Evolutionary conservation across 1,140 invertebrate genomes (phyloP).

Genomic region (Habropoda laboriosa): DNA sequence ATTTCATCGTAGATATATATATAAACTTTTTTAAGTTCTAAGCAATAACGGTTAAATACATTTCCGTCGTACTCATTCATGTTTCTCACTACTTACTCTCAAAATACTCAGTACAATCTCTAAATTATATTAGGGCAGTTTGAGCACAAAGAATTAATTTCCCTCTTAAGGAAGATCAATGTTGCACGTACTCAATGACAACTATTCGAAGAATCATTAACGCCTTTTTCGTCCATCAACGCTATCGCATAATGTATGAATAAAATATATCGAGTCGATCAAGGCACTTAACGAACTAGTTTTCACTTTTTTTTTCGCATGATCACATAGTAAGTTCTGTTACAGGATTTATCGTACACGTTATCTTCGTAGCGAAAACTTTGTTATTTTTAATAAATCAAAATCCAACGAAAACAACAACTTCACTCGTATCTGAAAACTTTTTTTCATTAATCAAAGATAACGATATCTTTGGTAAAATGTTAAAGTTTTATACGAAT

Average conservation of each 20-base stretch:
- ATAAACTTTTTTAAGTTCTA: background rate
- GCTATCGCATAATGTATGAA: background rate
- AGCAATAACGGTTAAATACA: background rate
- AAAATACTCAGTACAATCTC: background rate
- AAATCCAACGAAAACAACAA: background rate
- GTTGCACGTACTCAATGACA: background rate
- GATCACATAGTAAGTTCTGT: conserved; percentile 27
- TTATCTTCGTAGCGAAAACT: background rate
- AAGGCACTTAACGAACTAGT: conserved; percentile 55
- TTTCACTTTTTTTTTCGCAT: conserved; percentile 1
- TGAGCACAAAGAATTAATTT: conserved; percentile 21
- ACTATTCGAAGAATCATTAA: background rate
- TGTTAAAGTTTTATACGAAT: background rate
- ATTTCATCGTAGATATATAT: background rate
- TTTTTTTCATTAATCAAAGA: background rate
- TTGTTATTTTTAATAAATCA: background rate
- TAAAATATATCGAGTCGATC: conserved; percentile 21
- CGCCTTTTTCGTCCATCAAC: background rate
- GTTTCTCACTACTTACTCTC: background rate
- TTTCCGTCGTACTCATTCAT: background rate
- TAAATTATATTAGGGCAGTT: background rate
- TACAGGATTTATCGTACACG: background rate
- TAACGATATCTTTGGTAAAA: background rate
- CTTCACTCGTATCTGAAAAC: background rate
- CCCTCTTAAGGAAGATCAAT: conserved; percentile 6